Evolutionary conservation across 2,113 vertebrate species (phyloP), one percentile per base, ranked within the genome.

Genomic region (Oncorhynchus clarkii): DNA sequence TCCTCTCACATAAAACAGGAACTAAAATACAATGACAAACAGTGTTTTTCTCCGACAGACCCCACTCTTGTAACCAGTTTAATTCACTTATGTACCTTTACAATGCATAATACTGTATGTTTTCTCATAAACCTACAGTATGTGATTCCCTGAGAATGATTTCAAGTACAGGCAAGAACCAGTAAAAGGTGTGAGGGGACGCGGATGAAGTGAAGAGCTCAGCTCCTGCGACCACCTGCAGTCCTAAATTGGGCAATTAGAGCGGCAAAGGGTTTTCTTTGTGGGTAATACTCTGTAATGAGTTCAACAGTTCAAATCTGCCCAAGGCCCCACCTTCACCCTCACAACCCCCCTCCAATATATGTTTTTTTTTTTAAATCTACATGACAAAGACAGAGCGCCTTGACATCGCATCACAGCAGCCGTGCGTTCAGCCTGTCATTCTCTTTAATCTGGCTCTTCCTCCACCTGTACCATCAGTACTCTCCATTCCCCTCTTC

Each of bases 221-320:
- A 80, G 78, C 82, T 54, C 70, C 80, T 2, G 78, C 74, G 90
- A 90, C 91, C 89, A 89, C 88, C 90, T 92, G 90, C 86, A 78
- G 69, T 51, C 29, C 76, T 84, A 89, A 90, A 92, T 86, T 87
- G 82, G 78, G 78, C 90, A 87, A 89, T 92, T 92, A 90, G 86
- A 80, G 74, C 72, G 5, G 73, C 71, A 67, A 80, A 86, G 82
- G 85, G 89, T 89, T 90, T 90, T 88, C 81, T 89, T 90, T 86
- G 83, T 62, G 66, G 84, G 76, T 90, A 91, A 91, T 90, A 14
- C 88, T 80, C 78, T 0, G 79, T 92, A 92, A 90, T 86, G 90
- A 92, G 87, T 90, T 88, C 83, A 90, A 70, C 88, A 84, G 89
- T 80, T 86, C 82, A 87, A 69, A 75, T 79, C 84, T 62, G 67